These are phyloP conservation scores for Gordius sp. DNA, from an alignment of 2,888 invertebrate genomes.

Conservation along the genomic window DNA sequence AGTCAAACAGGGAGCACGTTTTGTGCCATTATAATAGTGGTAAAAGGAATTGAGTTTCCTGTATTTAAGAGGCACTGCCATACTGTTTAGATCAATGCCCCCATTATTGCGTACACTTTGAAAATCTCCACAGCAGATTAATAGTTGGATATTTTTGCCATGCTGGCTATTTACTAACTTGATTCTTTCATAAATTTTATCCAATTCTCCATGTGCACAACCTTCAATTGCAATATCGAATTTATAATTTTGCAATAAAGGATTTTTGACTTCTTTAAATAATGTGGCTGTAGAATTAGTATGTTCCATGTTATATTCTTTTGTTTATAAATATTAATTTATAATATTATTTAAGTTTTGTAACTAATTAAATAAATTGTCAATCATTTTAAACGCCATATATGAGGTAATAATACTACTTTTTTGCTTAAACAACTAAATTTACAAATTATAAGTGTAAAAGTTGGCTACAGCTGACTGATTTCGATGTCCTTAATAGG, in stretches of 20 bases:
- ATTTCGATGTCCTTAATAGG: too few species aligned
- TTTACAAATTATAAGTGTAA: too few species aligned
- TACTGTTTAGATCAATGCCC: conserved; percentile 50
- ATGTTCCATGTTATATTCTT: too few species aligned
- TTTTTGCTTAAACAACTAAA: too few species aligned
- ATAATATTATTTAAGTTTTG: too few species aligned
- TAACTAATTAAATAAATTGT: too few species aligned
- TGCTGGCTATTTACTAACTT: conserved; percentile 45
- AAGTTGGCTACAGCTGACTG: too few species aligned
- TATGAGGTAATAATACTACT: too few species aligned
- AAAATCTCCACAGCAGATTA: conserved; percentile 93
- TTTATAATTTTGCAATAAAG: conserved; percentile 19
- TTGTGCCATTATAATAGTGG: conserved; percentile 56
- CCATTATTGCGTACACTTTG: conserved; percentile 65
- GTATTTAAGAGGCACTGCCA: conserved; percentile 84
- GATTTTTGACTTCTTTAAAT: too few species aligned
- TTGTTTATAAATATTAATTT: too few species aligned
- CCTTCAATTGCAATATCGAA: conserved; percentile 82
- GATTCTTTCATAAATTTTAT: conserved; percentile 67
- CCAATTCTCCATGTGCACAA: conserved; percentile 88
- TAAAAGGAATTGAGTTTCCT: conserved; percentile 64
- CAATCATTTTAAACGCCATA: too few species aligned
- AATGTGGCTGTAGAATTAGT: too few species aligned
- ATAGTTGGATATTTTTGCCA: conserved; percentile 52
- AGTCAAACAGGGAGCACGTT: conserved; percentile 60